Evolutionary conservation across 2,888 invertebrate species (phyloP), one percentile per base, ranked within the genome.

Genomic region (Ctena decussata): DNA sequence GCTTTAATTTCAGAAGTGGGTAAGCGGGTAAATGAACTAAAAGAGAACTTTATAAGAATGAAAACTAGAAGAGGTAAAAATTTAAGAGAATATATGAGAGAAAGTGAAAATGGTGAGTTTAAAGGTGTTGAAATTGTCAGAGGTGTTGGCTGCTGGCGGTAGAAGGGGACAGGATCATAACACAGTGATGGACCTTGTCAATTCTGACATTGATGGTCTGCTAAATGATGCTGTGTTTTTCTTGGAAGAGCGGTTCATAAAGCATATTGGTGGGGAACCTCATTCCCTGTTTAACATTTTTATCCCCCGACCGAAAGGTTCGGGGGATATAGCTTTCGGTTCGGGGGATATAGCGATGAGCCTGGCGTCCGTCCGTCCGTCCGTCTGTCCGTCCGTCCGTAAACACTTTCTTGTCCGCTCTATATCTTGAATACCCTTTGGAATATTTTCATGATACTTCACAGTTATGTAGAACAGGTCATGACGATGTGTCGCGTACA

Each of bases 251-350:
- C 12, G 80, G 18, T 74, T 80, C 44, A 75, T 77, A 21, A 81
- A 81, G n/a, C 81, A 81, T 46, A 35, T 81, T 49, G 75, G 71
- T 8, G 71, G 71, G 3, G 81, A 76, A 41, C 76, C 76, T 5
- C 71, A 70, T 41, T 70, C 70, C 15, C 41, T 76, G 21, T 81
- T 81, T 39, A 76, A 53, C 27, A 41, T 41, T 15, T 41, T 41
- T 15, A 41, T n/a, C n/a, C n/a, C n/a, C n/a, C n/a, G n/a, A n/a
- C n/a, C n/a, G n/a, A n/a, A n/a, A n/a, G n/a, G n/a, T n/a, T n/a
- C n/a, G n/a, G n/a, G n/a, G n/a, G n/a, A n/a, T n/a, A n/a, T n/a
- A n/a, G n/a, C n/a, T n/a, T n/a, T n/a, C n/a, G n/a, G n/a, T n/a
- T n/a, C n/a, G n/a, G n/a, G n/a, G n/a, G n/a, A n/a, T n/a, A n/a